Evolutionary conservation across 2,797 vertebrate species (phyloP), one percentile per base, ranked within the genome.

Genomic region (Urophycis tenuis): DNA sequence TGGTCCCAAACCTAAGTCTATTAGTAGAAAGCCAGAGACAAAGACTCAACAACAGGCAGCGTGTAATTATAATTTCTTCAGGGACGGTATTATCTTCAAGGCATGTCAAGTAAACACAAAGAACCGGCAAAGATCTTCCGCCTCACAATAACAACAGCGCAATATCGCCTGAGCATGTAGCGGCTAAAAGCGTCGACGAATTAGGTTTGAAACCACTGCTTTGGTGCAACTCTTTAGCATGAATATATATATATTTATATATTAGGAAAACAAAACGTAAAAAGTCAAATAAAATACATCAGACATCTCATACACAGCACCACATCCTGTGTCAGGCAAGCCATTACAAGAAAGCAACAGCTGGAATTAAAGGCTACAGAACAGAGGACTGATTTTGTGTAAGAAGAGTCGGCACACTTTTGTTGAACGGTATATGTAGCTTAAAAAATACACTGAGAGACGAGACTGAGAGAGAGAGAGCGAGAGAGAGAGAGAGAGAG

Each of bases 151-250:
- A 84, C 30, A 11, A n/a, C 73, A 80, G 72, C 78, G 83, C 83
- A 67, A 78, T 15, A 78, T 75, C 79, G 81, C 81, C 81, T 82
- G 79, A 53, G 60, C 74, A 75, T 64, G 49, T 72, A 80, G 85
- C 82, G 84, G 79, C 81, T 74, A 78, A 79, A 70, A 75, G 82
- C 77, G 15, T 84, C 77, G 1, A 82, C 76, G 85, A 80, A 76
- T 86, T 81, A 87, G 88, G 86, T 87, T 85, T 90, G 87, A 90
- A 90, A 91, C 92, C 88, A 88, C 90, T 87, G 89, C 82, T 87
- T 87, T 82, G 85, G 80, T 88, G 87, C 88, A 91, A 88, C 86
- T 89, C 84, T 80, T 83, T 81, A 87, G 84, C 86, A 88, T 80
- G 87, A 31, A 31, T 71, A 31, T 33, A 31, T 33, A 31, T 71